phyloP scores from a whole-genome alignment of 2,797 vertebrate species.

The Pipistrellus pipistrellus region DNA sequence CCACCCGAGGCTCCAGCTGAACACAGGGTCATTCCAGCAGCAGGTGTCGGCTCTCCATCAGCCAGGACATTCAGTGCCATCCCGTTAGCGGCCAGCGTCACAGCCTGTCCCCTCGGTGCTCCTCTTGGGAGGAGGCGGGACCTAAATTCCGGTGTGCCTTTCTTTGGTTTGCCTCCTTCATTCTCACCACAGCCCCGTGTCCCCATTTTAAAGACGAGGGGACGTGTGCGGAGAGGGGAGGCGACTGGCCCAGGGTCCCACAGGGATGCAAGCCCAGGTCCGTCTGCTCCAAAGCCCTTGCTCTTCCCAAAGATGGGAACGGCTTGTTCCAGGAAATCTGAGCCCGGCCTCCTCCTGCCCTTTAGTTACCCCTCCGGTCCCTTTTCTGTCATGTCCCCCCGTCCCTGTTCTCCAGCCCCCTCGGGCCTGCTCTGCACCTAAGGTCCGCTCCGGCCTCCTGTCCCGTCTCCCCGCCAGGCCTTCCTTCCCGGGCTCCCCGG shows the following conservation, averaged over 20 bases:
- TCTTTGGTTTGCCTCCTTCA: not conserved
- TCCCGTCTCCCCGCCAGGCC: not conserved
- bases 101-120: not conserved
- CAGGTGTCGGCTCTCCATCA: not conserved
- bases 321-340: not conserved
- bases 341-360: not conserved
- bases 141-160: not conserved
- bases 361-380: not conserved
- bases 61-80: not conserved
- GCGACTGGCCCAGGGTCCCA: not conserved
- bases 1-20: not conserved
- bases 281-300: not conserved
- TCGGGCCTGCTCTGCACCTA: not conserved
- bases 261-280: not conserved
- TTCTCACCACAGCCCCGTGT: not conserved
- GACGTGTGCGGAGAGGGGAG: not conserved
- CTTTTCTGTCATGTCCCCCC: not conserved
- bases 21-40: not conserved
- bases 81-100: not conserved
- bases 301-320: not conserved
- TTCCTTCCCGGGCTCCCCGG: constrained; percentile 13
- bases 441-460: not conserved
- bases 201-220: not conserved
- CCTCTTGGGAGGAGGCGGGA: not conserved
- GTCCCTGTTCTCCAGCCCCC: not conserved